Evolutionary conservation across 1,140 invertebrate genomes (phyloP).

Genomic region (Steinernema khuongi): DNA sequence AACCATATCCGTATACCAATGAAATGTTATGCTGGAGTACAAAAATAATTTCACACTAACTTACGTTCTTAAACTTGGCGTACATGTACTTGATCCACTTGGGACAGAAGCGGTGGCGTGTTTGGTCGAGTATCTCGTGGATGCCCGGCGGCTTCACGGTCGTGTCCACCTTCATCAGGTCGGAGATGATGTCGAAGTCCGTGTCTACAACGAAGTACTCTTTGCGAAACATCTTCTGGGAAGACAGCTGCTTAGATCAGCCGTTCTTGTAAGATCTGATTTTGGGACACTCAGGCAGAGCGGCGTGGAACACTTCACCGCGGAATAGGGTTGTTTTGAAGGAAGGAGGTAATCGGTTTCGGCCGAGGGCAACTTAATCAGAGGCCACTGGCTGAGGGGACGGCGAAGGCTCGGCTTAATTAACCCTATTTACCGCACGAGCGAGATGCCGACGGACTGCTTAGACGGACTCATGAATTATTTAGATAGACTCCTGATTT

Average conservation of each 20-base stretch:
- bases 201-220: constrained; percentile 39
- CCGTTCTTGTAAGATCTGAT: too few relatives aligned
- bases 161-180: constrained; percentile 48
- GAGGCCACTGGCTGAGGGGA: not conserved
- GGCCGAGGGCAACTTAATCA: not conserved
- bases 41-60: not conserved
- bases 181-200: constrained; percentile 38
- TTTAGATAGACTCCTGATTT: too few relatives aligned
- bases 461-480: not conserved
- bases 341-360: not conserved
- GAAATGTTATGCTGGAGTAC: too few relatives aligned
- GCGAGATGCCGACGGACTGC: not conserved
- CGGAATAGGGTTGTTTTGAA: not conserved
- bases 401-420: not conserved
- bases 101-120: constrained; percentile 41
- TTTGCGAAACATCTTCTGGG: constrained; percentile 1
- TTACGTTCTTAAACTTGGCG: constrained; percentile 51
- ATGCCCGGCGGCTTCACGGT: constrained; percentile 46
- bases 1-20: too few relatives aligned
- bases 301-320: not conserved
- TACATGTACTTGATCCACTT: constrained; percentile 56
- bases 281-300: too few relatives aligned
- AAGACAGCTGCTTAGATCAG: not conserved
- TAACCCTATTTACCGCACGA: not conserved
- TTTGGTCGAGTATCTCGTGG: constrained; percentile 34